Percentiles rank a stretch among this genome's conserved stretches.
Conservation (phyloP, 2,113 vertebrate species). For the Microcebus murinus region DNA sequence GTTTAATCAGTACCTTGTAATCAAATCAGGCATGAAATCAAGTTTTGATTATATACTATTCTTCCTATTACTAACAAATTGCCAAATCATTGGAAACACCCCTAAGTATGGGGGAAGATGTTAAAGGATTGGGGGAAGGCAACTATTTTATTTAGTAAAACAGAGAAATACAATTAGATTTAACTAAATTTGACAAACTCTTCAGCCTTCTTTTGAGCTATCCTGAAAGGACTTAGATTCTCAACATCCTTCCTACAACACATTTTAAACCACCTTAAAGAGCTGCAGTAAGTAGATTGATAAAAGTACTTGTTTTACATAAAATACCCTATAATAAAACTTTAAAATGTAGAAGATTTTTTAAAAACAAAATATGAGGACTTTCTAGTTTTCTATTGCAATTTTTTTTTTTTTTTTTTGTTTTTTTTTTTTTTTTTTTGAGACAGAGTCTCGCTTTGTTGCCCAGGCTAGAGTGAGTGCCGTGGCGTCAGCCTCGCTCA, state of each 20-base stretch:
- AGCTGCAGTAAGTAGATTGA: neutral
- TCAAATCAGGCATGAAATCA: constrained; percentile 78
- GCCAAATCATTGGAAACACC: constrained; percentile 64
- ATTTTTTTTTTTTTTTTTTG: too few species aligned
- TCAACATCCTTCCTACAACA: neutral
- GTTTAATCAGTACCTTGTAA: constrained; percentile 78
- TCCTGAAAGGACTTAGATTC: neutral
- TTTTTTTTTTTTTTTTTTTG: too few species aligned
- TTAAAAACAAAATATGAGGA: neutral
- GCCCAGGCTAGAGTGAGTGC: too few species aligned
- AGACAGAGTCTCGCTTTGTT: too few species aligned
- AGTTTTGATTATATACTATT: constrained; percentile 78
- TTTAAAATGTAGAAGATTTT: neutral
- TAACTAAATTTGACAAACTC: neutral
- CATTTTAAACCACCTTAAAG: neutral
- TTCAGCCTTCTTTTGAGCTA: neutral
- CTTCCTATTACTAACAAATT: constrained; percentile 72
- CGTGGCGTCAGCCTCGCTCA: too few species aligned
- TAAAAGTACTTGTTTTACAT: neutral
- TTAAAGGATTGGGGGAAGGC: neutral
- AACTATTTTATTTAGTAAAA: constrained; percentile 57
- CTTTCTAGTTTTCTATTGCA: neutral
- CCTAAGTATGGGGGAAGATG: constrained; percentile 54
- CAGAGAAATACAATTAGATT: constrained; percentile 54
- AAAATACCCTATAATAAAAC: neutral